Evolutionary conservation across 2,888 invertebrate species (phyloP).

Genomic region (Horisme vitalbata): DNA sequence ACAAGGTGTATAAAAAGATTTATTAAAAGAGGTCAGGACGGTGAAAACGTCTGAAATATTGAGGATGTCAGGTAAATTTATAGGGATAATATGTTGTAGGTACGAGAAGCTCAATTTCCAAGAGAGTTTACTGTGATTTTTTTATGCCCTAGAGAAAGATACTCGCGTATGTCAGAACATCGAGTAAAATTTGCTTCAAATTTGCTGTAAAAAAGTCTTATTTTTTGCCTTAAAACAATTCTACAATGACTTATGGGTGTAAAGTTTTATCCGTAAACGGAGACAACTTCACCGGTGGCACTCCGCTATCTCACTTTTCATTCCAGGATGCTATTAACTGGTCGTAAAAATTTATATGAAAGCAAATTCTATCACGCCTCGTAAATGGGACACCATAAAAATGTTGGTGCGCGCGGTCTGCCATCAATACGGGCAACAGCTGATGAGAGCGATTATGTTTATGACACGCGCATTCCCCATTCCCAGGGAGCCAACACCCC

Average conservation of each 20-base stretch:
- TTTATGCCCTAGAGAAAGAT: constrained; percentile 58
- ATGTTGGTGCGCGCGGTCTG: constrained; percentile 45
- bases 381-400: constrained; percentile 64
- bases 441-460: constrained; percentile 77
- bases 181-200: constrained; percentile 39
- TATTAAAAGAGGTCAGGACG: constrained; percentile 73
- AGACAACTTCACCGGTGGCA: constrained; percentile 24
- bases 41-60: constrained; percentile 79
- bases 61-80: constrained; percentile 78
- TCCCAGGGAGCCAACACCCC: constrained; percentile 51
- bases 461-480: constrained; percentile 61
- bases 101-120: constrained; percentile 66
- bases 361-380: constrained; percentile 62
- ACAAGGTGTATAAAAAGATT: constrained; percentile 47
- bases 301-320: constrained; percentile 41
- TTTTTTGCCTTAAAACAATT: too few relatives aligned
- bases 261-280: constrained; percentile 23
- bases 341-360: constrained; percentile 61
- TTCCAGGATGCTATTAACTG: constrained; percentile 45
- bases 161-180: constrained; percentile 43
- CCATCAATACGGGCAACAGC: constrained; percentile 61
- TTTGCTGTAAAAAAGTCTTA: too few relatives aligned
- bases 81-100: constrained; percentile 76
- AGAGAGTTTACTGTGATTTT: constrained; percentile 71
- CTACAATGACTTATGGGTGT: too few relatives aligned